Conservation (phyloP, 2,888 invertebrate genomes). For the Pollenia labialis region DNA sequence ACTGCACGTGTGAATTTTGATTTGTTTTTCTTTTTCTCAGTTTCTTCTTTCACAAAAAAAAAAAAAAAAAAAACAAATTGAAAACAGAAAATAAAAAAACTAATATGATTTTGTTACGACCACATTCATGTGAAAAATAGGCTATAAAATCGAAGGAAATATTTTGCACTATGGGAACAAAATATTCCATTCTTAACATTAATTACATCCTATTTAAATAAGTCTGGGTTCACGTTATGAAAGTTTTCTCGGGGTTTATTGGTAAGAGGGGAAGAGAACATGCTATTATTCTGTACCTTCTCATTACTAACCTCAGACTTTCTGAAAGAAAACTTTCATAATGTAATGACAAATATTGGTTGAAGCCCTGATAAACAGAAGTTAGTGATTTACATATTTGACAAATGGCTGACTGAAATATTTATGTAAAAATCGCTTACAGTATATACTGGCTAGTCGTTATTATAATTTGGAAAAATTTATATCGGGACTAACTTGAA, state of each 20-base stretch:
- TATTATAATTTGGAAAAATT: too few species aligned
- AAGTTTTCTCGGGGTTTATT: too few species aligned
- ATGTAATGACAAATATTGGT: neutral
- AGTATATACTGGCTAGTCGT: too few species aligned
- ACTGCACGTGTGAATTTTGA: constrained; percentile 23
- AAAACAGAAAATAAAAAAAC: too few species aligned
- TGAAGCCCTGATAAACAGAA: neutral
- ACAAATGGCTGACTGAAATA: constrained; percentile 5
- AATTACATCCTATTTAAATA: neutral
- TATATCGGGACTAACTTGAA: too few species aligned
- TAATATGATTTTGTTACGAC: too few species aligned
- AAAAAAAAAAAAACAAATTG: neutral
- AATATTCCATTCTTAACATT: neutral
- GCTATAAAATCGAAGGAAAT: neutral
- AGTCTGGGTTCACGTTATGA: too few species aligned
- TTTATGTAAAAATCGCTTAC: neutral
- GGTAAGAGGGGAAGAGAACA: too few species aligned
- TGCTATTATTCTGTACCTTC: too few species aligned
- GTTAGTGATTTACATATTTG: constrained; percentile 7
- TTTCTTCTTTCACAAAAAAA: constrained; percentile 6
- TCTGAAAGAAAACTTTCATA: too few species aligned
- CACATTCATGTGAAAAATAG: neutral
- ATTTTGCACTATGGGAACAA: neutral
- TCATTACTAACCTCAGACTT: too few species aligned
- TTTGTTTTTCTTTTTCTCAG: neutral